Evolutionary conservation across 2,888 invertebrate species (phyloP).

Genomic region (Eristalis tenax): DNA sequence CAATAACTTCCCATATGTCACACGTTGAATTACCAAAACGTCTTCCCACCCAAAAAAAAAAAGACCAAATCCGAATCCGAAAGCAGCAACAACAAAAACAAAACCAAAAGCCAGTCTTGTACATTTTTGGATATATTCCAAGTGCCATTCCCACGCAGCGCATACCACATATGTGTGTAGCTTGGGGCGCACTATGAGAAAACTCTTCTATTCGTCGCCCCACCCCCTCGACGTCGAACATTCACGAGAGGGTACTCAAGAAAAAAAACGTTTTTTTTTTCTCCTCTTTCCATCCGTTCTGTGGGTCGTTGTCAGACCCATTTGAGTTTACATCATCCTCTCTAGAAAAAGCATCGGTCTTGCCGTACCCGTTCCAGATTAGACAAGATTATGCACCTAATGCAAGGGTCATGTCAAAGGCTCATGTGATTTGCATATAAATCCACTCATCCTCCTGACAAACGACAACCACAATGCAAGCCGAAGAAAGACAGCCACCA

Average conservation of each 20-base stretch:
- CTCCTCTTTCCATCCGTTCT: neutral
- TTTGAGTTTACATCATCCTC: too few species aligned
- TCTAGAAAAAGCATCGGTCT: neutral
- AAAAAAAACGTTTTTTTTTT: constrained; percentile 6
- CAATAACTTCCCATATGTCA: constrained; percentile 45
- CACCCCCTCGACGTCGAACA: constrained; percentile 9
- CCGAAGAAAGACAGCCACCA: too few species aligned
- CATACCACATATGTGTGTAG: constrained; percentile 42
- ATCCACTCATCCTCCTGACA: constrained; percentile 10
- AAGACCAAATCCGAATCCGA: constrained; percentile 8
- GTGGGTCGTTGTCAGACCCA: neutral
- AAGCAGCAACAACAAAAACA: neutral
- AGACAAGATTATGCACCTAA: constrained; percentile 52
- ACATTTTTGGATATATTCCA: constrained; percentile 26
- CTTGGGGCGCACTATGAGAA: constrained; percentile 27
- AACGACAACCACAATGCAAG: neutral
- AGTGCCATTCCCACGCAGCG: constrained; percentile 59
- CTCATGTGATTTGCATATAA: constrained; percentile 63
- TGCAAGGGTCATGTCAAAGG: constrained; percentile 52
- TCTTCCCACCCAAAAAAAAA: constrained; percentile 57
- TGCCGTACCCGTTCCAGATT: constrained; percentile 30
- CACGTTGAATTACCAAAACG: constrained; percentile 30
- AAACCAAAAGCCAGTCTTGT: neutral
- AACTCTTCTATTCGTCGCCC: constrained; percentile 14
- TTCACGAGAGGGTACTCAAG: neutral